These are phyloP conservation scores for Fratercula arctica DNA, from an alignment of 2,797 vertebrate species.

Conservation along the genomic window DNA sequence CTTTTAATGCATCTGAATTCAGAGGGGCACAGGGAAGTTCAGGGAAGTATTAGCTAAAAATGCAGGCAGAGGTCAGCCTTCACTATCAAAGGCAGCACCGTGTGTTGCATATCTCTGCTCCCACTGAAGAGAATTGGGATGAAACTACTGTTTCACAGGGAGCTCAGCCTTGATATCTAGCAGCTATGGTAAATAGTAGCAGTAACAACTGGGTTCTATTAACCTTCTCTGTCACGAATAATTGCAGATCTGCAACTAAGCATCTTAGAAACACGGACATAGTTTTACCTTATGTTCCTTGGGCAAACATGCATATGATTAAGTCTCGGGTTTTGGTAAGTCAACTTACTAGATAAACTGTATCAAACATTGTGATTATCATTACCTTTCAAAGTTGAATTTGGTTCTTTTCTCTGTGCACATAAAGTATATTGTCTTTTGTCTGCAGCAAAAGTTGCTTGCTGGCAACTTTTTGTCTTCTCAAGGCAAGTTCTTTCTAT, in stretches of 20 bases:
- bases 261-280: background rate
- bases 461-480: background rate
- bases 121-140: background rate
- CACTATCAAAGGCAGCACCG: fast-evolving
- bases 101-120: background rate
- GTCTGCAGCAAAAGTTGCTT: background rate
- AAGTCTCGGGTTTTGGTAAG: background rate
- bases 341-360: background rate
- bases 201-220: background rate
- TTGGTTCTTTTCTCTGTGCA: background rate
- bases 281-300: background rate
- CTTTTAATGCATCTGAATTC: background rate
- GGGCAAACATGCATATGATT: background rate
- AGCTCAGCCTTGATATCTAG: background rate
- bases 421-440: background rate
- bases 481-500: background rate
- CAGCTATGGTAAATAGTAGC: background rate
- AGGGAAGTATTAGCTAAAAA: background rate
- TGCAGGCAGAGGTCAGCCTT: background rate
- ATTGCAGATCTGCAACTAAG: background rate
- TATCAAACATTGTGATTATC: background rate
- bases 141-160: background rate
- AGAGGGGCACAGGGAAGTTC: background rate
- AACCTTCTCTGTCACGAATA: background rate
- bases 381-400: background rate